Evolutionary conservation across 2,113 vertebrate genomes (phyloP), one percentile per base, ranked within the genome.

Genomic region (Xiphophorus couchianus): DNA sequence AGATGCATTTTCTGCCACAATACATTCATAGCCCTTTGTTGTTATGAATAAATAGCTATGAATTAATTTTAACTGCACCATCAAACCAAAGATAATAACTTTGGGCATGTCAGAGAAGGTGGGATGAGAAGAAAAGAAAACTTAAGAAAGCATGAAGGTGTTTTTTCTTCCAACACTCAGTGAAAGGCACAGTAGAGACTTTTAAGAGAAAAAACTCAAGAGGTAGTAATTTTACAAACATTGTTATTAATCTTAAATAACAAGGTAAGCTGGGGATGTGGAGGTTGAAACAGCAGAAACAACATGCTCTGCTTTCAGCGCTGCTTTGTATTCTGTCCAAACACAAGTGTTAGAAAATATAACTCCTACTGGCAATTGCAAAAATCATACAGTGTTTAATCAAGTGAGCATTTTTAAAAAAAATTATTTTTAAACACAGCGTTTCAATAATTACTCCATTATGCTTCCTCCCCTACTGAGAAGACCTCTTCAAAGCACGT

Each of bases 191-290:
- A 37, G 25, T 19, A 13, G 9, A 69, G 17, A 35, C 63, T 71
- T 81, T 7, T 69, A 71, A 80, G 69, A 1, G 30, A 73, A 78
- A 66, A 54, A 30, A 76, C 5, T 25, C 28, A 75, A 37, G 70
- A 66, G 63, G 44, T 28, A 61, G 13, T 28, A 71, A 78, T 54
- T 66, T 25, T 60, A 2, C 5, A 67, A 79, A 64, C 25, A 25
- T 7, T n/a, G 51, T 66, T 37, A 77, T 77, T 66, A 63, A 29
- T 19, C 30, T 13, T 28, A 28, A 10, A 58, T 74, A 77, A 71
- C 2, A 15, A 22, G 19, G 73, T 76, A 30, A 62, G 62, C 19
- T 64, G 51, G 27, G 61, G 28, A 30, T 68, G 35, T 11, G 10
- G 35, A 37, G 35, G 37, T n/a, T 31, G 54, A 33, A 14, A 60